phyloP scores from a whole-genome alignment of 2,797 vertebrate species.

The Lophius americanus region DNA sequence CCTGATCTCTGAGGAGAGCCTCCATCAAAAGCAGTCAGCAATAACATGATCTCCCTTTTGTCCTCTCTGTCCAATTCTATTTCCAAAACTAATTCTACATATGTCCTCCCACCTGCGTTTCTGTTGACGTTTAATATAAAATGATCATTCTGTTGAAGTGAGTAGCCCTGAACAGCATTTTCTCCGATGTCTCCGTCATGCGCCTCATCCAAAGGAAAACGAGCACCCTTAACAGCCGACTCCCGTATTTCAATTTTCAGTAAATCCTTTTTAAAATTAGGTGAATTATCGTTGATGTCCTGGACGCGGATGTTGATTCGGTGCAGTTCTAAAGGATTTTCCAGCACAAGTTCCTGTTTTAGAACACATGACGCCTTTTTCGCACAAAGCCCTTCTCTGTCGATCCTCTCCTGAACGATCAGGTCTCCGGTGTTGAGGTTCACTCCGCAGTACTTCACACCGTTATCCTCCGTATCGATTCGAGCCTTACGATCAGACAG shows the following conservation, averaged over 20 bases:
- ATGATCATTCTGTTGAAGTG: slow-evolving; percentile 45
- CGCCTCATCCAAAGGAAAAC: slow-evolving; percentile 74
- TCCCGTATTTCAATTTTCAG: slow-evolving; percentile 74
- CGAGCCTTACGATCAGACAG: slow-evolving; percentile 58
- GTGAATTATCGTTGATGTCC: slow-evolving; percentile 83
- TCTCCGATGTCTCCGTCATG: slow-evolving; percentile 75
- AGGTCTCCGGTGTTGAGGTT: slow-evolving; percentile 60
- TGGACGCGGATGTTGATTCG: slow-evolving; percentile 71
- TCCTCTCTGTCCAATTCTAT: slow-evolving; percentile 58
- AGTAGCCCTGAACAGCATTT: slow-evolving; percentile 64
- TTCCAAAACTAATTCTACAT: slow-evolving; percentile 46
- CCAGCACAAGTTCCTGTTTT: slow-evolving; percentile 79
- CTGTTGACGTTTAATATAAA: slow-evolving; percentile 40
- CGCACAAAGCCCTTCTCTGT: slow-evolving; percentile 68
- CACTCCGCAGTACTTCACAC: slow-evolving; percentile 35
- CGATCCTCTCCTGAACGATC: slow-evolving; percentile 55
- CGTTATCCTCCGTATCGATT: slow-evolving; percentile 49
- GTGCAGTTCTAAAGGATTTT: slow-evolving; percentile 80
- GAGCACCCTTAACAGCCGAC: slow-evolving; percentile 53
- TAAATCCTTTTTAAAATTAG: slow-evolving; percentile 72
- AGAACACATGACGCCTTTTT: slow-evolving; percentile 62
- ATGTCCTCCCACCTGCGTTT: slow-evolving; percentile 27
- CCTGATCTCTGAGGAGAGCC: slow-evolving; percentile 62
- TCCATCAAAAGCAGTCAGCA: slow-evolving; percentile 54
- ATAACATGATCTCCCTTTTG: slow-evolving; percentile 10